These are phyloP conservation scores for Bettongia penicillata DNA, from an alignment of 2,113 vertebrate species.

Conservation along the genomic window DNA sequence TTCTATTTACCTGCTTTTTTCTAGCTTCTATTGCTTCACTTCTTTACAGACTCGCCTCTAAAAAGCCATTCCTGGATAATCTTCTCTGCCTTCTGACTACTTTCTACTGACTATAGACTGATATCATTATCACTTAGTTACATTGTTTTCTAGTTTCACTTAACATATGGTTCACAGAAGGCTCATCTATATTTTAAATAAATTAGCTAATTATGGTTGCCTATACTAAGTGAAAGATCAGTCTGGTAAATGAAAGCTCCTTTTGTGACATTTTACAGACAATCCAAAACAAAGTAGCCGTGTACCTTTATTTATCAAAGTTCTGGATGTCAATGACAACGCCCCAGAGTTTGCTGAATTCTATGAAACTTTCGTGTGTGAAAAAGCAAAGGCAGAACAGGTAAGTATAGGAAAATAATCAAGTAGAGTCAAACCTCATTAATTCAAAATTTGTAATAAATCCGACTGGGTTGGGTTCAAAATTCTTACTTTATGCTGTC, in stretches of 20 bases:
- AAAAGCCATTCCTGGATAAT: background rate
- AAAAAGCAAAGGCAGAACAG: constrained; percentile 96
- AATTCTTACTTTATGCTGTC: constrained; percentile 60
- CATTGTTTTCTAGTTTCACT: background rate
- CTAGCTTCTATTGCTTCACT: background rate
- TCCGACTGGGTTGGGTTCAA: constrained; percentile 45
- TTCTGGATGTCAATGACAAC: constrained; percentile 97
- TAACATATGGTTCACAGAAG: background rate
- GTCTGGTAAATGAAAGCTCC: constrained; percentile 51
- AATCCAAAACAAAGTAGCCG: constrained; percentile 91
- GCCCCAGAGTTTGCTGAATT: constrained; percentile 92
- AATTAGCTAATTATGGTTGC: background rate
- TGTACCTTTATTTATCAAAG: constrained; percentile 91
- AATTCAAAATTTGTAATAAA: constrained; percentile 55
- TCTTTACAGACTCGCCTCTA: constrained; percentile 20
- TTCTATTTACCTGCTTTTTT: background rate
- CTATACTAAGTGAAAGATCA: background rate
- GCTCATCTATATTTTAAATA: background rate
- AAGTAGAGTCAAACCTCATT: constrained; percentile 37
- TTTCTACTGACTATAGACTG: background rate
- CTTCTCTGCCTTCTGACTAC: background rate
- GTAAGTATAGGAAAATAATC: constrained; percentile 79
- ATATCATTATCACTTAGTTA: background rate
- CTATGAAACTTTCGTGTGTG: constrained; percentile 96
- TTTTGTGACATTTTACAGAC: constrained; percentile 84